Conservation (phyloP, 2,888 invertebrate genomes). For the Agrochola lychnidis region DNA sequence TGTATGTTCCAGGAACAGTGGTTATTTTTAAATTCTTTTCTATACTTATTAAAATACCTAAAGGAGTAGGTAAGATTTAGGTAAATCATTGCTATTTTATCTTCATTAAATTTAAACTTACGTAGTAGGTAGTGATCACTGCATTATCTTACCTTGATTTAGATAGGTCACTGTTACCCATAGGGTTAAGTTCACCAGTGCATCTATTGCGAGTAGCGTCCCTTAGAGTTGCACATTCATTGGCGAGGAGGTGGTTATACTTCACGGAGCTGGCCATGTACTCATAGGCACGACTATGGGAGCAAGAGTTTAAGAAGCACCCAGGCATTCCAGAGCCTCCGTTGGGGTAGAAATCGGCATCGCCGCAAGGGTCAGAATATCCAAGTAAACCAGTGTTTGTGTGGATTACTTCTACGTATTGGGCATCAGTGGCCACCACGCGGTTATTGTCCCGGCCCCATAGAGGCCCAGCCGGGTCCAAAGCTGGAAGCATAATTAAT, state of each 20-base stretch:
- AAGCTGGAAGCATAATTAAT: conserved; percentile 68
- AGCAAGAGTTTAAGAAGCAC: conserved; percentile 77
- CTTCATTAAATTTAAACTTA: neutral
- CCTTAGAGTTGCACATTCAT: conserved; percentile 71
- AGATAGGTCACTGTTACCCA: conserved; percentile 78
- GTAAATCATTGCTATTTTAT: neutral
- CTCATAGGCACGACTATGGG: conserved; percentile 77
- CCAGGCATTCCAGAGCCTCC: conserved; percentile 82
- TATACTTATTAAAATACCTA: neutral
- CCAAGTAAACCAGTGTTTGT: conserved; percentile 79
- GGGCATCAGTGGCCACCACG: conserved; percentile 74
- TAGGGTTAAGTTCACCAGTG: conserved; percentile 68
- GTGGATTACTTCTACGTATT: conserved; percentile 85
- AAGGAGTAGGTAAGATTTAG: neutral
- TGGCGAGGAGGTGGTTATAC: conserved; percentile 75
- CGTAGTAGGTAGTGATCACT: neutral
- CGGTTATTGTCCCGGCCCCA: conserved; percentile 75
- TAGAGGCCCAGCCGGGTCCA: conserved; percentile 85
- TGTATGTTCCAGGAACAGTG: neutral
- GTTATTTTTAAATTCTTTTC: neutral
- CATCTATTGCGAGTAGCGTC: conserved; percentile 74
- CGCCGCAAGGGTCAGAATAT: conserved; percentile 74
- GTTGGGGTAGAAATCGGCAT: conserved; percentile 84
- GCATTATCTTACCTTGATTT: conserved; percentile 73
- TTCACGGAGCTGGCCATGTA: conserved; percentile 80